Evolutionary conservation across 2,797 vertebrate genomes (phyloP), one percentile per base, ranked within the genome.

Genomic region (Setipinna tenuifilis): DNA sequence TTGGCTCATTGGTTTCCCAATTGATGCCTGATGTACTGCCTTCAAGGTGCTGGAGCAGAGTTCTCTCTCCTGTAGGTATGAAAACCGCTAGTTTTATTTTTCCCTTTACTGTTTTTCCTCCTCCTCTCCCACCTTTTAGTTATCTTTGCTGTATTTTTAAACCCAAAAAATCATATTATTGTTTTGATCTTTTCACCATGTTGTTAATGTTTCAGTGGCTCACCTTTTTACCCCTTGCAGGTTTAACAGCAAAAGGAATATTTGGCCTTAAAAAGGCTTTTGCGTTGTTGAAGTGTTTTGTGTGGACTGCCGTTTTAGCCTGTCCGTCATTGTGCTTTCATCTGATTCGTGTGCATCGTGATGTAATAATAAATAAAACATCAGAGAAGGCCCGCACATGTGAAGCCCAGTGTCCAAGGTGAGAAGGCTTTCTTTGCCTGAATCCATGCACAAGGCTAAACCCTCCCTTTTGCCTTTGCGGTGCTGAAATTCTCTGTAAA

Each of bases 1-100:
- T 83, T 86, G 86, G 81, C 82, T 90, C 84, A 82, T 86, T 82
- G 85, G 23, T 54, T 91, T 50, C 61, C 41, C 81, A 59, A 85
- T 87, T 84, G 84, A 88, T 88, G 78, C 65, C 71, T 78, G 71
- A 78, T 78, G 17, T 44, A 44, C 71, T 78, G 71, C 35, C 35
- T 78, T 35, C 31, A 78, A 44, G 71, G 71, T 17, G 41, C 35
- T 78, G 6, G 31, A 19, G 35, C 21, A 35, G 16, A 21, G 44
- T 44, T 78, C 71, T 75, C 68, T 78, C 35, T 35, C 12, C 31
- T 78, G 28, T 35, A 78, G 71, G 12, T 78, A 78, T 21, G 31
- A 78, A 44, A n/a, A 1, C 4, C 41, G 35, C 19, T 19, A 44
- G 31, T 78, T 78, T 78, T 0, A 41, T 78, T 78, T 41, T 78